Evolutionary conservation across 2,888 invertebrate genomes (phyloP).

Genomic region (Sisyra terminalis): DNA sequence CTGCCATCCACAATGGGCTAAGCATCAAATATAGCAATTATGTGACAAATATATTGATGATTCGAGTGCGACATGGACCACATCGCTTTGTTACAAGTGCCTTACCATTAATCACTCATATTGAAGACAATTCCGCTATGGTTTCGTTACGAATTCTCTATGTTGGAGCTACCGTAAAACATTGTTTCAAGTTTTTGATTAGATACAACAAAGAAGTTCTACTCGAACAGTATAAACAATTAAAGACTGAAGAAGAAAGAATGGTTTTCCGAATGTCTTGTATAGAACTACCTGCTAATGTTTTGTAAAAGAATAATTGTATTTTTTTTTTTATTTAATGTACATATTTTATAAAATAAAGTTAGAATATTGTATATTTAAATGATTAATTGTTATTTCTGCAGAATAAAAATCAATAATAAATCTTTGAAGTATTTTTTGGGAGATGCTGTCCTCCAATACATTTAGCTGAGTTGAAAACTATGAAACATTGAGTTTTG

Average conservation of each 20-base stretch:
- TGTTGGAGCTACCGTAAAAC: slow-evolving; percentile 61
- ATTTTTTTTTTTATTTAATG: background rate
- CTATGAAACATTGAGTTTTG: too few relatives aligned
- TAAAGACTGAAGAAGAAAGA: slow-evolving; percentile 45
- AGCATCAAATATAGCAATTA: slow-evolving; percentile 65
- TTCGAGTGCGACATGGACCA: slow-evolving; percentile 57
- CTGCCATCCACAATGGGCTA: slow-evolving; percentile 52
- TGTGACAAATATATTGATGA: slow-evolving; percentile 54
- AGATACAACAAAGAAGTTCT: slow-evolving; percentile 48
- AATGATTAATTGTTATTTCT: too few relatives aligned
- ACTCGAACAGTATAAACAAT: slow-evolving; percentile 40
- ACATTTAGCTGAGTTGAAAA: too few relatives aligned
- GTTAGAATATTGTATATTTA: background rate
- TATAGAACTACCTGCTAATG: slow-evolving; percentile 14
- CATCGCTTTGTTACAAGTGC: slow-evolving; percentile 52
- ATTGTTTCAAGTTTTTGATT: slow-evolving; percentile 58
- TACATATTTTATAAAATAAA: background rate
- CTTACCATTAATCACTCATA: slow-evolving; percentile 49
- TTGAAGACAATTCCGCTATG: slow-evolving; percentile 34
- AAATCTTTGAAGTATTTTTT: too few relatives aligned
- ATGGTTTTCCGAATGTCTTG: slow-evolving; percentile 31
- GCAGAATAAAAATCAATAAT: too few relatives aligned
- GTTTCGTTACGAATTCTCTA: slow-evolving; percentile 50
- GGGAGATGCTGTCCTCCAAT: too few relatives aligned
- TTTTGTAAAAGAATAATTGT: background rate